These are phyloP conservation scores for Tribolium madens DNA, from an alignment of 1,140 invertebrate genomes.

Conservation along the genomic window DNA sequence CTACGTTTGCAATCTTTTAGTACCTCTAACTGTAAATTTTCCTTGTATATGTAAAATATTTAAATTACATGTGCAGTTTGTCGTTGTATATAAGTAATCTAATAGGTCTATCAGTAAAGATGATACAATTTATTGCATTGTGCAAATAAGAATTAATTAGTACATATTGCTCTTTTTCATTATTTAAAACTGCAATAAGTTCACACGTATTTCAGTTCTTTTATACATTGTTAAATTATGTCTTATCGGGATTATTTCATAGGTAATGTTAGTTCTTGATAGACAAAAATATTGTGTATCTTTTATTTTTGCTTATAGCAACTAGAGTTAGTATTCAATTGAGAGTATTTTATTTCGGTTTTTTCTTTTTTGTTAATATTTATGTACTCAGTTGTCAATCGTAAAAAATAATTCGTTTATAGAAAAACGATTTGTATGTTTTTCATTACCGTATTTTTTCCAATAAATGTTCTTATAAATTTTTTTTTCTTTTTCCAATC, in stretches of 20 bases:
- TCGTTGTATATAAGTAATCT: slow-evolving; percentile 63
- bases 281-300: neutral
- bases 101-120: slow-evolving; percentile 44
- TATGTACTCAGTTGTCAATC: slow-evolving; percentile 48
- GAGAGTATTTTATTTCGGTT: slow-evolving; percentile 33
- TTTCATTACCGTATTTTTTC: slow-evolving; percentile 59
- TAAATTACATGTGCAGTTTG: slow-evolving; percentile 64
- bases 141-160: slow-evolving; percentile 2
- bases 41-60: slow-evolving; percentile 62
- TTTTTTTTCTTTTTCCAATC: slow-evolving; percentile 22
- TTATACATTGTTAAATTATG: slow-evolving; percentile 24
- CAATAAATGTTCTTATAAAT: slow-evolving; percentile 58
- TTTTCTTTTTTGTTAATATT: slow-evolving; percentile 41
- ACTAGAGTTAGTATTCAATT: slow-evolving; percentile 11
- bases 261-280: slow-evolving; percentile 5
- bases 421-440: slow-evolving; percentile 56
- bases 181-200: slow-evolving; percentile 47
- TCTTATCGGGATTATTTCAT: slow-evolving; percentile 26
- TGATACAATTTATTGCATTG: slow-evolving; percentile 41
- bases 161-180: slow-evolving; percentile 25
- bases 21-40: slow-evolving; percentile 62
- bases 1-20: slow-evolving; percentile 63
- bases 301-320: slow-evolving; percentile 26
- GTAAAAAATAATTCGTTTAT: slow-evolving; percentile 52
- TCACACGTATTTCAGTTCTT: slow-evolving; percentile 36